phyloP scores from a whole-genome alignment of 2,888 invertebrate species.

The Drosophila diplacantha region DNA sequence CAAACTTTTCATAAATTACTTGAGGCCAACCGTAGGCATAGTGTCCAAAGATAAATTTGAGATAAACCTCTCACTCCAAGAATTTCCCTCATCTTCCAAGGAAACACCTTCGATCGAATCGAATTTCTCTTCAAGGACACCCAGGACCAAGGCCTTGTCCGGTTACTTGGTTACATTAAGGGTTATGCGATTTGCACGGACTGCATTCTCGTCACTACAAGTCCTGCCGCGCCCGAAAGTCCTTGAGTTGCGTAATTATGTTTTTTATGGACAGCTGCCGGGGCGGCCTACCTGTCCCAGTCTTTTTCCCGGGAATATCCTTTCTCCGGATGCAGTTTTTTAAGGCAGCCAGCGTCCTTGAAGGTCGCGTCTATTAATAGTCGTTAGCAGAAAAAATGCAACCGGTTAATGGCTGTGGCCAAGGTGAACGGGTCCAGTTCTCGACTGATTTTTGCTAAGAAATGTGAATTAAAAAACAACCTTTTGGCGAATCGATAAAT shows the following conservation, averaged over 20 bases:
- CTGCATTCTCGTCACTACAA: conserved; percentile 38
- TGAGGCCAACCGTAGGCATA: not conserved
- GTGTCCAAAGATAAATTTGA: not conserved
- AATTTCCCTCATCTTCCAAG: too few relatives aligned
- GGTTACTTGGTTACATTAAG: conserved; percentile 40
- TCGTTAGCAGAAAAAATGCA: conserved; percentile 27
- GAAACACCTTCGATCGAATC: not conserved
- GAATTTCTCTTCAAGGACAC: conserved; percentile 30
- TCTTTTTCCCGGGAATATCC: conserved; percentile 54
- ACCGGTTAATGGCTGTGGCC: conserved; percentile 40
- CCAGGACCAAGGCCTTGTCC: not conserved
- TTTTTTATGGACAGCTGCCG: conserved; percentile 57
- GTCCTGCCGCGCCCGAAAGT: conserved; percentile 47
- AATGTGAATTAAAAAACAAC: conserved; percentile 14
- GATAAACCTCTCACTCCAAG: not conserved
- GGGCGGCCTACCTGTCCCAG: conserved; percentile 50
- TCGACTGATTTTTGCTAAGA: conserved; percentile 4
- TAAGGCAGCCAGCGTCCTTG: conserved; percentile 47
- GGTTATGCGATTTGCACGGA: conserved; percentile 53
- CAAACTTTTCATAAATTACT: not conserved
- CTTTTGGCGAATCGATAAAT: conserved; percentile 46
- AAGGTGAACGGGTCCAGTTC: conserved; percentile 49
- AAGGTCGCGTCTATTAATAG: conserved; percentile 26
- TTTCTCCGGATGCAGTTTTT: conserved; percentile 43
- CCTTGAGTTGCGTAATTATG: conserved; percentile 60